Conservation (phyloP, 2,888 invertebrate species). For the Cyaniris semiargus region DNA sequence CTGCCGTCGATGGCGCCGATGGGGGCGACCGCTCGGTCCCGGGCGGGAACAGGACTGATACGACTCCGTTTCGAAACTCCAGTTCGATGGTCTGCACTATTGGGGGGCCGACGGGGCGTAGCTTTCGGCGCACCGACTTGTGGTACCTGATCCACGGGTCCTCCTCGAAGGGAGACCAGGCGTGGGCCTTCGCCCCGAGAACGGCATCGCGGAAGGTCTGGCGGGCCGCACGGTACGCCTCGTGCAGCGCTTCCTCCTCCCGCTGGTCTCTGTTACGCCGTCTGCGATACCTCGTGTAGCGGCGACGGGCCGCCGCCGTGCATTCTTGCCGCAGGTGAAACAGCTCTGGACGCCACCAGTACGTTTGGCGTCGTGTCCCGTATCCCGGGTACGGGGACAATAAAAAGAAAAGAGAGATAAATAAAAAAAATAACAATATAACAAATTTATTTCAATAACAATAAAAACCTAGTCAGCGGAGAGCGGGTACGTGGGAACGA, state of each 20-base stretch:
- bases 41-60: neutral
- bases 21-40: neutral
- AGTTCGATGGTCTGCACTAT: too few species aligned
- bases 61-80: too few species aligned
- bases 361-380: neutral
- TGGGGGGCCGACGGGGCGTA: too few species aligned
- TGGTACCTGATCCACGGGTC: slow-evolving; percentile 32
- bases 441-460: too few species aligned
- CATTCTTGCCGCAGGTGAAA: neutral
- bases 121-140: neutral
- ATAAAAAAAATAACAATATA: too few species aligned
- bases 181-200: neutral
- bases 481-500: too few species aligned
- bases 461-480: too few species aligned
- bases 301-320: neutral
- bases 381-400: too few species aligned
- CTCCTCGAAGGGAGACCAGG: neutral
- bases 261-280: neutral
- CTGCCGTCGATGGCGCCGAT: too few species aligned
- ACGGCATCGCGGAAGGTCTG: neutral
- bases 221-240: neutral
- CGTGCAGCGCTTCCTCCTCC: neutral
- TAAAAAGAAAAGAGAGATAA: too few species aligned
- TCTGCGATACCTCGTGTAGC: neutral
- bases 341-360: neutral